Base-by-base conservation (phyloP, 2,797 vertebrate species). In the Eulemur coronatus region DNA sequence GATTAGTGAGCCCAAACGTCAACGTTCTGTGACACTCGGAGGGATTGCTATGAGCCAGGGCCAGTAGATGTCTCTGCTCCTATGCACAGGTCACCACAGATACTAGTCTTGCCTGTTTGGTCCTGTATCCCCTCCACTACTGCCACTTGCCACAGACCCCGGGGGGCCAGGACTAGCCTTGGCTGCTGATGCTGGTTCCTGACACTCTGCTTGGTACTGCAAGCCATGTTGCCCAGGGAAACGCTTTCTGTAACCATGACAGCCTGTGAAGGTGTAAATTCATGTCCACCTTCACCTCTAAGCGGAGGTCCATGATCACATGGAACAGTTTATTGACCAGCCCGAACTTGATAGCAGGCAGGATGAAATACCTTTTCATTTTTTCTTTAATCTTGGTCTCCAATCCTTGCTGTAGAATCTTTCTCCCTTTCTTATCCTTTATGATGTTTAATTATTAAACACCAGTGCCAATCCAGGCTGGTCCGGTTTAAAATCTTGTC, bases 341-440 rank as follows among this genome's bases (percentile, higher is more conserved):
- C 26, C 22, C 1, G 12, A 43, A 33, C 52, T 13, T 22, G 10
- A 35, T 17, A 50, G 59, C 18, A 73, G 72, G 50, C 50, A 18
- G 18, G 15, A 38, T 33, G 7, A 76, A 43, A 46, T 50, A n/a
- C 13, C n/a, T 15, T 46, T 76, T 69, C 26, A 6, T 57, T 67
- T 61, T 78, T 57, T 57, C 24, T 57, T 57, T 26, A 79, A 7
- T 85, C 22, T 57, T 41, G 24, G 46, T 91, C 52, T 46, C 33
- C 11, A 79, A 10, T 11, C n/a, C 70, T 92, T 57, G 41, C 61
- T 17, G 5, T 13, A 52, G 46, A 63, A 63, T 48, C 24, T 52
- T n/a, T 72, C 35, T 87, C 33, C 26, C 18, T 84, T 91, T 55
- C 78, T 57, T 84, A 8, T 57, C 24, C 46, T 95, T 67, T n/a